A percentile compares a stretch with the other conserved stretches of the same genome.
Evolutionary conservation across 1,140 invertebrate genomes (phyloP).

Genomic region (Drosophila tropicalis): DNA sequence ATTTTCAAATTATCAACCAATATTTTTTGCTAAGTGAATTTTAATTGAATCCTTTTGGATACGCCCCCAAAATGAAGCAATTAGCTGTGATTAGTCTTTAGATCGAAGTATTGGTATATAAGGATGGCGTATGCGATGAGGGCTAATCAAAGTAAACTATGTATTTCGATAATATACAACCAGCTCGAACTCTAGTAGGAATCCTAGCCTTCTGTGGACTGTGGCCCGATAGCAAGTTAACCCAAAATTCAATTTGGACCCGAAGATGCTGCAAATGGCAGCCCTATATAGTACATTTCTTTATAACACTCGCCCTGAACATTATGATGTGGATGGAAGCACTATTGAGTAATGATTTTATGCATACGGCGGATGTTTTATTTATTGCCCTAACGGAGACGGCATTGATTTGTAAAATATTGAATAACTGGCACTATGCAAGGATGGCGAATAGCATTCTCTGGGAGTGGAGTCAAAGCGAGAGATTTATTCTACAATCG

Average conservation of each 20-base stretch:
- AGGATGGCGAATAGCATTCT: constrained; percentile 38
- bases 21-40: constrained; percentile 49
- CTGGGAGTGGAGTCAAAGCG: constrained; percentile 31
- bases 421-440: constrained; percentile 52
- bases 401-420: constrained; percentile 37
- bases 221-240: constrained; percentile 28
- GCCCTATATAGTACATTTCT: constrained; percentile 38
- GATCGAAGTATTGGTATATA: constrained; percentile 23
- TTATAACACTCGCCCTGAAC: constrained; percentile 35
- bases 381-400: constrained; percentile 60
- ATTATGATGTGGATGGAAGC: constrained; percentile 60
- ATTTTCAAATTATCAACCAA: constrained; percentile 33
- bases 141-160: constrained; percentile 21
- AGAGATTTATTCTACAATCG: constrained; percentile 22
- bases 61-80: constrained; percentile 54
- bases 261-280: constrained; percentile 10
- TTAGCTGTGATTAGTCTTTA: constrained; percentile 30
- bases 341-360: constrained; percentile 40
- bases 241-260: neutral
- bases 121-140: neutral
- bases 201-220: constrained; percentile 16
- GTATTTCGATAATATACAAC: constrained; percentile 10
- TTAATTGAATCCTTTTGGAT: constrained; percentile 50
- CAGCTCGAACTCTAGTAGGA: constrained; percentile 23
- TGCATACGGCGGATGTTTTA: constrained; percentile 49